Conservation (phyloP, 1,140 invertebrate genomes). For the Tenebrio molitor region DNA sequence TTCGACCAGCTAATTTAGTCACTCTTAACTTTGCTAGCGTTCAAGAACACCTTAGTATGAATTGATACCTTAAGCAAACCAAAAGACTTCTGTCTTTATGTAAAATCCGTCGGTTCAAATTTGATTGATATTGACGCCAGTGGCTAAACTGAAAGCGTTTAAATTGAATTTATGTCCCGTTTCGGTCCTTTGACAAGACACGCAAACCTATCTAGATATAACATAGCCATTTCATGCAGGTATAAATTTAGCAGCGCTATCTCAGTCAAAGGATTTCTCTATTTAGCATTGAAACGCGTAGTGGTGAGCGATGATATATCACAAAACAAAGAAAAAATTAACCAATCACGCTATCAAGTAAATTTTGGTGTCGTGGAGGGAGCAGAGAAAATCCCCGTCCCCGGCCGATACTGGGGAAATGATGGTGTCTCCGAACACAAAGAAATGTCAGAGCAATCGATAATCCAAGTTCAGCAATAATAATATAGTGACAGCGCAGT, state of each 20-base stretch:
- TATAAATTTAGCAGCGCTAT: not conserved
- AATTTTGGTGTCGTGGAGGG: conserved; percentile 23
- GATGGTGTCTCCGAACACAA: conserved; percentile 3
- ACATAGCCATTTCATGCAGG: not conserved
- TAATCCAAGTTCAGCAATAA: conserved; percentile 56
- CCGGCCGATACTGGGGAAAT: too few species aligned
- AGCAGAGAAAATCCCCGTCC: too few species aligned
- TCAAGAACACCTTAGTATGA: too few species aligned
- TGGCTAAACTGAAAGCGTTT: conserved; percentile 18
- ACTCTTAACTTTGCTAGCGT: too few species aligned
- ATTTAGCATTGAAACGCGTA: conserved; percentile 2
- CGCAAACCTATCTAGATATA: conserved; percentile 16
- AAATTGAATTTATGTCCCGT: conserved; percentile 2
- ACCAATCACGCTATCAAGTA: not conserved
- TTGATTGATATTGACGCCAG: conserved; percentile 1
- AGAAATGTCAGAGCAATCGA: conserved; percentile 46
- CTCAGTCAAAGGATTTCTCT: conserved; percentile 6
- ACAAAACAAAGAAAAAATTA: not conserved
- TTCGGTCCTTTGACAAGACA: conserved; percentile 21
- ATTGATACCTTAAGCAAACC: too few species aligned
- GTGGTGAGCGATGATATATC: conserved; percentile 6
- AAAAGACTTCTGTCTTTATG: too few species aligned
- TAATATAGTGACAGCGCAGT: conserved; percentile 55
- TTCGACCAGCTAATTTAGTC: too few species aligned
- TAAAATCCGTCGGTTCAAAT: not conserved